Conservation (phyloP, 1,140 invertebrate genomes). For the Tyrophagus putrescentiae region DNA sequence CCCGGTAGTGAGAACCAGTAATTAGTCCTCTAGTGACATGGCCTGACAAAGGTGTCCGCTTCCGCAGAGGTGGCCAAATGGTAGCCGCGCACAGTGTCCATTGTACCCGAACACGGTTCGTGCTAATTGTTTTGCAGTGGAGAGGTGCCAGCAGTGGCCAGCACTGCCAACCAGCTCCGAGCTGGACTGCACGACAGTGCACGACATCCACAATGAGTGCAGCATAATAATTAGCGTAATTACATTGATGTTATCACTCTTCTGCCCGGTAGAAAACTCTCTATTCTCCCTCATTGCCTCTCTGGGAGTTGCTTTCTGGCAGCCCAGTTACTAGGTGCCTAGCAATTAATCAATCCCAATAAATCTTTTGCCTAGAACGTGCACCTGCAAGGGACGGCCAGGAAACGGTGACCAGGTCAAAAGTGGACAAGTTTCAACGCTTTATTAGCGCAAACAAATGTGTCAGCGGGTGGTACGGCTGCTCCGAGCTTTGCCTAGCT, state of each 20-base stretch:
- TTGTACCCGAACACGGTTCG: no score
- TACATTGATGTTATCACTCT: constrained; percentile 4
- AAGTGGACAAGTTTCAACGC: background rate
- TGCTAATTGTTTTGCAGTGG: no score
- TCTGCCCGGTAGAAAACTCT: background rate
- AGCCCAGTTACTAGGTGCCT: background rate
- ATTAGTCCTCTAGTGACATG: no score
- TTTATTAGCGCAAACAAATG: background rate
- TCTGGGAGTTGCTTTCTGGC: background rate
- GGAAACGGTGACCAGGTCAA: background rate
- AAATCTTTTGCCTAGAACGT: constrained; percentile 12
- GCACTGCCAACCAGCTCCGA: no score
- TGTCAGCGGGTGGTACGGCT: no score
- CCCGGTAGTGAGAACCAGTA: no score
- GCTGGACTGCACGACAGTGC: background rate
- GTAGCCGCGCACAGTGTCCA: no score
- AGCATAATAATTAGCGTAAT: constrained; percentile 13
- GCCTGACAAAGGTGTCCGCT: no score
- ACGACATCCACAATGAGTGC: background rate
- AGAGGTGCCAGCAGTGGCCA: no score
- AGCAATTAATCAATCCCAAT: constrained; percentile 11
- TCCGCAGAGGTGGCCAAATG: no score
- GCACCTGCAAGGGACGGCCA: background rate
- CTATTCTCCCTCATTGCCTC: background rate
- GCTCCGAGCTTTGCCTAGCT: no score